Evolutionary conservation across 2,888 invertebrate genomes (phyloP), one percentile per base, ranked within the genome.

Genomic region (Cosmia pyralina): DNA sequence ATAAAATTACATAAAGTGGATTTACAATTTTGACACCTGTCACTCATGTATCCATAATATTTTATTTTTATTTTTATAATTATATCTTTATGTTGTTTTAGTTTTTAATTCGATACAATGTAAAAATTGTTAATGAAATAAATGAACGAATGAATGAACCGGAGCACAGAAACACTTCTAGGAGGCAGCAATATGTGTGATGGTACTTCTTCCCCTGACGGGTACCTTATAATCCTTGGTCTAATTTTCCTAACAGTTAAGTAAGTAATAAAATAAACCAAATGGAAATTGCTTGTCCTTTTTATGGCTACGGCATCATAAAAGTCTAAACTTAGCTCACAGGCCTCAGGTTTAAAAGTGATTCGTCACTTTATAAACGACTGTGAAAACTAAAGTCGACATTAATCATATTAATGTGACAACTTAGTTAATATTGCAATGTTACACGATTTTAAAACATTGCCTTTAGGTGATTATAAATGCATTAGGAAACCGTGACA

Each of bases 341-440:
- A 15, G n/a, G n/a, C n/a, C n/a, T n/a, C n/a, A n/a, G 57, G 28
- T 28, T 22, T n/a, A 66, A 50, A 69, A 67, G 60, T 64, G 62
- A 82, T 76, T 70, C 82, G 75, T 79, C 75, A 82, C 44, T 65
- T 48, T 17, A 72, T 60, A 62, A 72, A 76, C 58, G 60, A 55
- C 71, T 68, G 46, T 62, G 69, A 82, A 70, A 75, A 55, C 38
- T 59, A 50, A 75, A 75, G 19, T 28, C 22, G 71, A 72, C 85
- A 64, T 79, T 75, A n/a, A n/a, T n/a, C n/a, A n/a, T n/a, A 83
- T 83, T 72, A 63, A 83, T 84, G 41, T 53, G 67, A 76, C 83
- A 72, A 76, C 70, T 69, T 76, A 60, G 68, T 70, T 73, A 80
- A 50, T 52, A 15, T 67, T 67, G 80, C 72, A 72, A 70, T 68